Base-by-base conservation (phyloP, 2,888 invertebrate species). In the Protodeltote pygarga region DNA sequence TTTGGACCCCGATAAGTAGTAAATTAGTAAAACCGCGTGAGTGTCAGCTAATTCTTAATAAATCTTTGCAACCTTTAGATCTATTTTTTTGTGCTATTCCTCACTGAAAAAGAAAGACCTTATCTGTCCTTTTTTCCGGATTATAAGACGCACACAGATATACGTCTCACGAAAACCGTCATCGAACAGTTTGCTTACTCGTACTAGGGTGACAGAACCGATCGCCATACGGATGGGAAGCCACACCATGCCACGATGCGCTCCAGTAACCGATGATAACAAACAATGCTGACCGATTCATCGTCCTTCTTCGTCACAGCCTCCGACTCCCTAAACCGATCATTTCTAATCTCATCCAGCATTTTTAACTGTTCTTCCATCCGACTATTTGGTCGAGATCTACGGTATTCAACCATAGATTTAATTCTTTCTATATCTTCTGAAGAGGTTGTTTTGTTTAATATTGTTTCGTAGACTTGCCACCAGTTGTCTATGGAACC, bases 401-500 rank as follows among this genome's bases (percentile, higher is more conserved):
- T 79, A 41, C 83, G 75, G 16, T 72, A 74, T 32, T 79, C 79
- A 0, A 88, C 75, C 0, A 87, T 78, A 0, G 80, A 73, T 3
- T 79, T 58, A 0, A 89, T 78, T 9, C 83, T 71, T 37, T 66
- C 78, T 10, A 85, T 47, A 0, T 89, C 86, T 37, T 87, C 84
- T 1, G 75, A 5, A 0, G 80, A 0, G 76, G 75, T 0, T 79
- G 77, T 3, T 5, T 83, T 87, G 24, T 83, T 87, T 0, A 91
- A 35, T 3, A 92, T 82, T 0, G 80, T 77, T 65, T 92, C 91
- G 71, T 92, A 92, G 28, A 89, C 87, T 1, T 71, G 77, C 92
- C 92, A 92, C 92, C 92, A 92, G 52, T 87, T 87, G 38, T 92
- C 92, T 9, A 92, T 85, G 0, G 90, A 86, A 0, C 92, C 92